These are phyloP conservation scores for Anoplius nigerrimus DNA, from an alignment of 2,888 invertebrate species.

Conservation along the genomic window DNA sequence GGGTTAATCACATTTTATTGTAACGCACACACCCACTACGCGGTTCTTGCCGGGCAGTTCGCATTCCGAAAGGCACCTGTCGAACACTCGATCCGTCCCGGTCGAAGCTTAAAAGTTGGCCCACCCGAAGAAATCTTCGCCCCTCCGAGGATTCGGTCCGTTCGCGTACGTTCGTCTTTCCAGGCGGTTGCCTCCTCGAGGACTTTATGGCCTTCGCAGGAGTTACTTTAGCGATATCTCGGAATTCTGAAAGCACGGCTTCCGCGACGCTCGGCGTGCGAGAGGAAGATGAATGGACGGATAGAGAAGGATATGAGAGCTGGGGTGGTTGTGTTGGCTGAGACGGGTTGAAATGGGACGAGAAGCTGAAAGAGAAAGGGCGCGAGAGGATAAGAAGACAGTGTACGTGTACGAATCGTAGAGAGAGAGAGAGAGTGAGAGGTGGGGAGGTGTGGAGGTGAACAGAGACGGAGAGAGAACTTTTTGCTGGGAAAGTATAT, in stretches of 20 bases:
- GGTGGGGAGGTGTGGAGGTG: too few relatives aligned
- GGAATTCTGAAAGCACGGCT: not conserved
- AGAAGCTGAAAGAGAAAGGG: too few relatives aligned
- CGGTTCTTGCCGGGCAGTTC: not conserved
- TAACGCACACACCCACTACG: too few relatives aligned
- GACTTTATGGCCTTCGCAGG: constrained; percentile 40
- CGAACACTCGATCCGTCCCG: constrained; percentile 32
- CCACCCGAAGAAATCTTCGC: constrained; percentile 32
- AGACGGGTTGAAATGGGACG: too few relatives aligned
- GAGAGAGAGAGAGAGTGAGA: not conserved
- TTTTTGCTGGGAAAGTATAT: constrained; percentile 35
- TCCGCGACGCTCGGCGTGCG: too few relatives aligned
- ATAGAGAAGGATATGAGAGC: not conserved
- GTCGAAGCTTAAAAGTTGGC: constrained; percentile 34
- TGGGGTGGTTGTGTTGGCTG: too few relatives aligned
- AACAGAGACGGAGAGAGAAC: constrained; percentile 9
- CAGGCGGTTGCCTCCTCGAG: constrained; percentile 13
- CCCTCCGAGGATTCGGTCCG: constrained; percentile 14
- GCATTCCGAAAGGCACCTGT: constrained; percentile 41
- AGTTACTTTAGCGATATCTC: constrained; percentile 47
- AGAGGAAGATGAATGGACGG: not conserved
- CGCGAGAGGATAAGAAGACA: too few relatives aligned
- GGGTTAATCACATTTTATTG: too few relatives aligned
- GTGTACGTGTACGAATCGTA: too few relatives aligned
- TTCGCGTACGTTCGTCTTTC: constrained; percentile 28